These are phyloP conservation scores for Craseonycteris thonglongyai DNA, from an alignment of 2,113 vertebrate species.

Conservation along the genomic window DNA sequence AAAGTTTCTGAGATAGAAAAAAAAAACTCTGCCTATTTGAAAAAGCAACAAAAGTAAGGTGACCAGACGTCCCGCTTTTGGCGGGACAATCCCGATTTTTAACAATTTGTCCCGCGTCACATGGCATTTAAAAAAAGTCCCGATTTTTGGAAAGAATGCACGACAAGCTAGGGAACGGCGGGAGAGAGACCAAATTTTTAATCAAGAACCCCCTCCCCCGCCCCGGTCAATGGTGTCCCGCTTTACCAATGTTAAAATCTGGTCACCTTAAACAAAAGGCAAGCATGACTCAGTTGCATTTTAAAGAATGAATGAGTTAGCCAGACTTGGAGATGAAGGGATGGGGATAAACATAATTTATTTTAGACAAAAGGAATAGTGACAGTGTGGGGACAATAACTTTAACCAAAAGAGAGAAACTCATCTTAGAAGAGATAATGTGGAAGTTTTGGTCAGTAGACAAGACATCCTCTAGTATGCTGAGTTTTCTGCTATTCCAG, in stretches of 20 bases:
- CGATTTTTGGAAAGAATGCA: no score
- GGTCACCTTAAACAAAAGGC: no score
- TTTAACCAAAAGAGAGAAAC: not conserved
- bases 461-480: not conserved
- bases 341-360: not conserved
- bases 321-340: not conserved
- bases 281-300: not conserved
- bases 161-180: no score
- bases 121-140: no score
- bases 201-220: no score
- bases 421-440: not conserved
- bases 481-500: not conserved
- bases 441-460: not conserved
- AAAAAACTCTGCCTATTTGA: not conserved
- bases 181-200: no score
- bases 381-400: not conserved
- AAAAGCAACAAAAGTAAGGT: not conserved
- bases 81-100: no score
- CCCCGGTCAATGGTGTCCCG: no score
- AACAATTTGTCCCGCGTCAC: no score
- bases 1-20: not conserved
- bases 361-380: not conserved
- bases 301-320: not conserved
- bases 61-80: no score
- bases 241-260: no score